phyloP scores from a whole-genome alignment of 2,113 vertebrate species.

The Caloenas nicobarica region DNA sequence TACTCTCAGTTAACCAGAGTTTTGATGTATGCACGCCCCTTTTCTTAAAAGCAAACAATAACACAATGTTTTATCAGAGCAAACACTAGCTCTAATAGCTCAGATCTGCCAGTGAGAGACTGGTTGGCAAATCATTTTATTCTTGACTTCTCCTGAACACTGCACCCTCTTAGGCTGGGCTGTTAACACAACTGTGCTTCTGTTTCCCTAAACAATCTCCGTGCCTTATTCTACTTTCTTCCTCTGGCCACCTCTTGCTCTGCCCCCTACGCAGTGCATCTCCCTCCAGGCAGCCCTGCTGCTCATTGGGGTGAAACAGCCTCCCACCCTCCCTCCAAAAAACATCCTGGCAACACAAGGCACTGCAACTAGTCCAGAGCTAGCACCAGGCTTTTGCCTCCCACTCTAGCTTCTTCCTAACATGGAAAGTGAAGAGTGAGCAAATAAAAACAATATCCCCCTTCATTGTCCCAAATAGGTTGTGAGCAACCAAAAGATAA shows the following conservation, averaged over 20 bases:
- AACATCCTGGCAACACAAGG: neutral
- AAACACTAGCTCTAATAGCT: neutral
- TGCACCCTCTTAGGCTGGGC: neutral
- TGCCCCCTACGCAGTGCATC: accelerated
- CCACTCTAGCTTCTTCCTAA: neutral
- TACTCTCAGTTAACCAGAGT: neutral
- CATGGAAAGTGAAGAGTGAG: neutral
- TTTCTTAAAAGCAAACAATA: neutral
- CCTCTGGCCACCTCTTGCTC: neutral
- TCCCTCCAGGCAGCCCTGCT: neutral
- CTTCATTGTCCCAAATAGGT: neutral
- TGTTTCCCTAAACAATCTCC: neutral
- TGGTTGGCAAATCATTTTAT: neutral
- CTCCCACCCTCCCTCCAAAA: neutral
- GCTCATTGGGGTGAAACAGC: neutral
- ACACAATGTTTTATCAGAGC: neutral
- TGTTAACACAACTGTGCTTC: neutral
- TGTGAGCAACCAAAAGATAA: neutral
- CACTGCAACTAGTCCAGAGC: neutral
- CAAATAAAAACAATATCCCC: neutral
- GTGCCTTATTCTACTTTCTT: neutral
- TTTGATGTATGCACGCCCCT: neutral
- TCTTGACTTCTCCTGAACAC: neutral
- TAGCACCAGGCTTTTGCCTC: neutral
- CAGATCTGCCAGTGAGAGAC: neutral